Evolutionary conservation across 2,888 invertebrate genomes (phyloP).

Genomic region (Eretmocerus hayati): DNA sequence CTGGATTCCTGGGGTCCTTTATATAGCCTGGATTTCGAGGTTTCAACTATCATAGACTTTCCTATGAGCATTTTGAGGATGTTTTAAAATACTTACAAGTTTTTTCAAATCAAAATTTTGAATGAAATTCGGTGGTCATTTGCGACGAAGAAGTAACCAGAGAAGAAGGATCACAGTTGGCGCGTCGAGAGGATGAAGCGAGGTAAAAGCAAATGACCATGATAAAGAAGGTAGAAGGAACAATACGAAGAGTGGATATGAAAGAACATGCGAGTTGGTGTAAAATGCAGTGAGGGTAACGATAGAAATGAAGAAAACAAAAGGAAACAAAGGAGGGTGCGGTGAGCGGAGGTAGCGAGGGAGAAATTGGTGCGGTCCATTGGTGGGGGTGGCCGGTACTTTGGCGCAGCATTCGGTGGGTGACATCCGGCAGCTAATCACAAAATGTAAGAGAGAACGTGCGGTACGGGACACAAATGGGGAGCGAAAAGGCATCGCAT

Average conservation of each 20-base stretch:
- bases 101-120: too few species aligned
- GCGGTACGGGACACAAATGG: constrained; percentile 39
- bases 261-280: background rate
- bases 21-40: too few species aligned
- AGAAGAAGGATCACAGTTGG: background rate
- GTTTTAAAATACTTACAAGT: too few species aligned
- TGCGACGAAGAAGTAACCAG: background rate
- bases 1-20: too few species aligned
- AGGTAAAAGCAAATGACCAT: background rate
- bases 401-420: constrained; percentile 3
- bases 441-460: constrained; percentile 43
- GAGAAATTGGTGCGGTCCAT: background rate
- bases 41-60: too few species aligned
- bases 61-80: too few species aligned
- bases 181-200: background rate
- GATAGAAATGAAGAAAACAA: constrained; percentile 23
- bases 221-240: constrained; percentile 5
- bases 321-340: constrained; percentile 22
- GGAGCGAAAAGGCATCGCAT: constrained; percentile 47
- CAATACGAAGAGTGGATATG: constrained; percentile 5
- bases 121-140: too few species aligned
- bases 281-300: constrained; percentile 10
- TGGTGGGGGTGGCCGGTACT: background rate
- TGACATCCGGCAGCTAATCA: constrained; percentile 45
- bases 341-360: constrained; percentile 2